Evolutionary conservation across 2,113 vertebrate species (phyloP).

Genomic region (Rhinogobius similis): DNA sequence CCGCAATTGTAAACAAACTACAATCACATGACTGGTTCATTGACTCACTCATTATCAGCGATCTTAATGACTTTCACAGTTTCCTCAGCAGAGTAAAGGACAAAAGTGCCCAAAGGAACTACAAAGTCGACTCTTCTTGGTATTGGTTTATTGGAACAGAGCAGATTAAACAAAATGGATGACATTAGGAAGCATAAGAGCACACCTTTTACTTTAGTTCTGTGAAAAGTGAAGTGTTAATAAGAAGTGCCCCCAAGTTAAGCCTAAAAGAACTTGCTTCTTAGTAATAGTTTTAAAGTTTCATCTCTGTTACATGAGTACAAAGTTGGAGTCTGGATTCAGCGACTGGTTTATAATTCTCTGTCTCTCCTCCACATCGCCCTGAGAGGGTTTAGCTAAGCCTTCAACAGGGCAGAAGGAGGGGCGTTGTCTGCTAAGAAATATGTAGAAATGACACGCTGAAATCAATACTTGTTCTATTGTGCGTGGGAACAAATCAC

Average conservation of each 20-base stretch:
- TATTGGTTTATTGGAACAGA: not conserved
- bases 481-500: slow-evolving; percentile 6
- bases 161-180: not conserved
- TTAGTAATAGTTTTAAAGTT: too few species aligned
- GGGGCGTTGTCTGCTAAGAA: slow-evolving; percentile 10
- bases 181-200: slow-evolving; percentile 12
- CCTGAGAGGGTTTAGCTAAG: slow-evolving; percentile 26
- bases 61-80: slow-evolving; percentile 45
- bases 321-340: slow-evolving; percentile 36
- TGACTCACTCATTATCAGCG: slow-evolving; percentile 38
- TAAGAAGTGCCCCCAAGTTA: too few species aligned
- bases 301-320: not conserved
- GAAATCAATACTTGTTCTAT: not conserved
- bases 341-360: not conserved
- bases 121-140: slow-evolving; percentile 16
- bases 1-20: slow-evolving; percentile 6
- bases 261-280: too few species aligned
- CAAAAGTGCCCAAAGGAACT: slow-evolving; percentile 18
- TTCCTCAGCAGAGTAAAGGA: slow-evolving; percentile 4
- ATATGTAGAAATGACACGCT: not conserved
- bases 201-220: too few species aligned
- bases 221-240: too few species aligned
- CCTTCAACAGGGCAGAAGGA: slow-evolving; percentile 14
- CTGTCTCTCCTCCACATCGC: not conserved
- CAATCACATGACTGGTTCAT: slow-evolving; percentile 1